These are phyloP conservation scores for Theristicus caerulescens DNA, from an alignment of 2,113 vertebrate genomes.

Conservation along the genomic window DNA sequence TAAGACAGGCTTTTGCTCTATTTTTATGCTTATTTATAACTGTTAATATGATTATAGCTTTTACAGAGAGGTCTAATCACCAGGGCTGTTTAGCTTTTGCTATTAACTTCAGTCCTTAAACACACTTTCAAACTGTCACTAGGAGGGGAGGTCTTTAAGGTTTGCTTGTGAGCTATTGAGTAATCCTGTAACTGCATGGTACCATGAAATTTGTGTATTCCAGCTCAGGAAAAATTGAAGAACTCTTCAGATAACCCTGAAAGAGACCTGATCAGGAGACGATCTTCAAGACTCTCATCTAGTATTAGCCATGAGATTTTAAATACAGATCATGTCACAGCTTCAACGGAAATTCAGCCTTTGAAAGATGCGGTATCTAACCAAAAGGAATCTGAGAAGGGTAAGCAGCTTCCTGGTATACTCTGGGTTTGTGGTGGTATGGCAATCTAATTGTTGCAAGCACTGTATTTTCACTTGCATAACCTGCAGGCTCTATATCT, in stretches of 20 bases:
- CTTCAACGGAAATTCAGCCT: constrained; percentile 47
- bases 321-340: constrained; percentile 43
- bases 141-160: neutral
- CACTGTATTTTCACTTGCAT: neutral
- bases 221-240: constrained; percentile 77
- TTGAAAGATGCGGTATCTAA: constrained; percentile 55
- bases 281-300: constrained; percentile 73
- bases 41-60: neutral
- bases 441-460: neutral
- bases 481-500: neutral
- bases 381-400: constrained; percentile 64
- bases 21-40: neutral
- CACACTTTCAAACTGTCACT: neutral
- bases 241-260: constrained; percentile 65
- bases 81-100: neutral
- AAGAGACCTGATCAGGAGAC: constrained; percentile 73
- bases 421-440: neutral
- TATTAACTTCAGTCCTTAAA: neutral
- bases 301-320: constrained; percentile 65
- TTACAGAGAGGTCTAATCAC: neutral
- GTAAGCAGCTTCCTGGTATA: constrained; percentile 40
- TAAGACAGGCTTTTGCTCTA: neutral
- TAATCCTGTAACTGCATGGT: neutral
- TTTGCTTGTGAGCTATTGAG: neutral
- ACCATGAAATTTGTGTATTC: neutral